Evolutionary conservation across 2,888 invertebrate species (phyloP).

Genomic region (Phymatocera aterrima): DNA sequence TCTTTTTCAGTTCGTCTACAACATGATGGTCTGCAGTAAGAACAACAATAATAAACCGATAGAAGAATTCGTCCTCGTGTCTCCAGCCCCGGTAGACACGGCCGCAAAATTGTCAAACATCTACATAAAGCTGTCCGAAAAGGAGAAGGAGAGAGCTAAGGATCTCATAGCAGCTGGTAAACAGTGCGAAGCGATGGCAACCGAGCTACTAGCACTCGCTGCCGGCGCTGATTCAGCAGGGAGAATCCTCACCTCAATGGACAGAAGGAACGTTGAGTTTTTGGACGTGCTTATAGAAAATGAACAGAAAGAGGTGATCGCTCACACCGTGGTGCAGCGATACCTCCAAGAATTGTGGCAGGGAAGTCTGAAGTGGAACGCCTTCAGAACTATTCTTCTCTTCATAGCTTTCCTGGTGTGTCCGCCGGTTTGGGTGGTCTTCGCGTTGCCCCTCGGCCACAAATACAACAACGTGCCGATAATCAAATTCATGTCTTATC

Average conservation of each 20-base stretch:
- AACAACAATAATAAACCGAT: constrained; percentile 97
- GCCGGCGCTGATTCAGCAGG: constrained; percentile 97
- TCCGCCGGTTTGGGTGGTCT: constrained; percentile 97
- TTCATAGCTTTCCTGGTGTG: constrained; percentile 95
- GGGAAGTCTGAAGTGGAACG: constrained; percentile 97
- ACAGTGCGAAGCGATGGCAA: constrained; percentile 98
- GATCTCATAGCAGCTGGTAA: constrained; percentile 97
- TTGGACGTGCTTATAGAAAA: constrained; percentile 98
- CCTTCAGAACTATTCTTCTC: constrained; percentile 95
- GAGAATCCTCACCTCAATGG: constrained; percentile 95
- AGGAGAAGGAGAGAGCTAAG: constrained; percentile 98
- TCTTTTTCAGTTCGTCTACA: constrained; percentile 88
- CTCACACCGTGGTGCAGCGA: constrained; percentile 97
- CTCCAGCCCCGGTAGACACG: constrained; percentile 99
- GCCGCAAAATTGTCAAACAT: constrained; percentile 98
- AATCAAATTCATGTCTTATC: constrained; percentile 99
- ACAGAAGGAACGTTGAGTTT: constrained; percentile 95
- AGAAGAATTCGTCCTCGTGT: constrained; percentile 98
- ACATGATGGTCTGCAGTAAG: constrained; percentile 98
- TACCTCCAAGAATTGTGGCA: constrained; percentile 99
- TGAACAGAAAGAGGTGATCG: constrained; percentile 98
- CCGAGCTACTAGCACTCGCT: constrained; percentile 94
- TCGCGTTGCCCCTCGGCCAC: constrained; percentile 96
- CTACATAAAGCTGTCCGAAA: constrained; percentile 90
- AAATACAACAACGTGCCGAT: constrained; percentile 99